A percentile compares a stretch with the other conserved stretches of the same genome.
phyloP scores from a whole-genome alignment of 2,888 invertebrate genomes.

The Plebejus melissa region DNA sequence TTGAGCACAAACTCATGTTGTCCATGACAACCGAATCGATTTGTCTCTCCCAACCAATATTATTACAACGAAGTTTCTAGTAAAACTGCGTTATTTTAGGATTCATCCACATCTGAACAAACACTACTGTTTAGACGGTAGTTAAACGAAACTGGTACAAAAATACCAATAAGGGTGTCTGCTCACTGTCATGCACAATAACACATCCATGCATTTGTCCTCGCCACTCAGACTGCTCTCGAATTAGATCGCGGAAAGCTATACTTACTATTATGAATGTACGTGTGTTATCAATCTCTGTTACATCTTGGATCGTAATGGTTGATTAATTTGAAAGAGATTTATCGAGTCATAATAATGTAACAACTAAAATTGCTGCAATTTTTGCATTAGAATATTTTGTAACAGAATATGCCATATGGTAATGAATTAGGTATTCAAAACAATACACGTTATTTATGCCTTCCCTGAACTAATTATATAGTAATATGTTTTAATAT shows the following conservation, averaged over 20 bases:
- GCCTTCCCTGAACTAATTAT: too few relatives aligned
- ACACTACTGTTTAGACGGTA: conserved; percentile 52
- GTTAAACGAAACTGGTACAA: conserved; percentile 49
- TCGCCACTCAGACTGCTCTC: conserved; percentile 61
- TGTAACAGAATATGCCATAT: too few relatives aligned
- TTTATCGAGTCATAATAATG: not conserved
- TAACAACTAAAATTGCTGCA: not conserved
- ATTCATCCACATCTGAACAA: conserved; percentile 69
- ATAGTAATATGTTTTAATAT: too few relatives aligned
- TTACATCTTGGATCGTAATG: not conserved
- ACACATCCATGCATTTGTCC: conserved; percentile 68
- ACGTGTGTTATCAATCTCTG: conserved; percentile 10
- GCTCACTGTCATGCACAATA: conserved; percentile 67
- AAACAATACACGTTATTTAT: too few relatives aligned
- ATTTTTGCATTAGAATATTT: not conserved
- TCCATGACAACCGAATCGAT: not conserved
- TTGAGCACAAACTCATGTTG: not conserved
- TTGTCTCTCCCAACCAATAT: conserved; percentile 12
- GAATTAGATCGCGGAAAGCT: conserved; percentile 50
- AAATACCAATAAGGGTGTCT: conserved; percentile 65
- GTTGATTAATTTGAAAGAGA: not conserved
- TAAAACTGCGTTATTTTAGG: conserved; percentile 30
- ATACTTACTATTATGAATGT: conserved; percentile 21
- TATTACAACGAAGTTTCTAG: conserved; percentile 24
- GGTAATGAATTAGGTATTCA: too few relatives aligned